A percentile compares a stretch with the other conserved stretches of the same genome.
Evolutionary conservation across 2,797 vertebrate species (phyloP).

Genomic region (Sparus aurata): DNA sequence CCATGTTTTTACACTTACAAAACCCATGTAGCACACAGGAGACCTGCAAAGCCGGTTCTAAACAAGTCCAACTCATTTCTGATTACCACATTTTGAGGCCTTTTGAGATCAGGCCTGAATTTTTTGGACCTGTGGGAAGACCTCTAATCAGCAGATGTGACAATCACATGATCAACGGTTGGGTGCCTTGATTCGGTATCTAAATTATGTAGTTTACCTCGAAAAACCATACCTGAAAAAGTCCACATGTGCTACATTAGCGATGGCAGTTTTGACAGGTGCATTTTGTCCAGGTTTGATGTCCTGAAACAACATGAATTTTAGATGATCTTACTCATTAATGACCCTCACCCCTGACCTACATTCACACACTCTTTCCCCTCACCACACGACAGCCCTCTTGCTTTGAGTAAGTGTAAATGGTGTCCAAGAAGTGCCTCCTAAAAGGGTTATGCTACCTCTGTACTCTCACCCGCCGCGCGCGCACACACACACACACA

Average conservation of each 20-base stretch:
- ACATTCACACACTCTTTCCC: conserved; percentile 17
- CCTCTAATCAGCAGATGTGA: background rate
- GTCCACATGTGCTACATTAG: background rate
- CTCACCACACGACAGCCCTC: background rate
- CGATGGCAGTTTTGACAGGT: conserved; percentile 47
- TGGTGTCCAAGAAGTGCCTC: conserved; percentile 56
- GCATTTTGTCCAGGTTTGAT: conserved; percentile 48
- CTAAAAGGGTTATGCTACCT: conserved; percentile 54
- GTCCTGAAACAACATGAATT: conserved; percentile 44
- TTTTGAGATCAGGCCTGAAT: background rate
- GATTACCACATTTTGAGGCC: too few relatives aligned
- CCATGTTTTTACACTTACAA: too few relatives aligned
- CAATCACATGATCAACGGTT: background rate
- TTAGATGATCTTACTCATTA: conserved; percentile 41
- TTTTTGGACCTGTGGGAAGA: too few relatives aligned
- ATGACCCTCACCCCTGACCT: conserved; percentile 31
- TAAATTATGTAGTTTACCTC: background rate
- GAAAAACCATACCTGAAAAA: too few relatives aligned
- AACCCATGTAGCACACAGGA: too few relatives aligned
- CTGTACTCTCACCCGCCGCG: background rate
- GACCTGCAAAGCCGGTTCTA: too few relatives aligned
- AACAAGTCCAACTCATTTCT: too few relatives aligned
- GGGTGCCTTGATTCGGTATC: background rate
- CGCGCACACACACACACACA: background rate
- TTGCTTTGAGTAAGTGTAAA: conserved; percentile 58